Evolutionary conservation across 64 coral and sea anemone genomes (phyloP).

Genomic region (Actinia tenebrosa): DNA sequence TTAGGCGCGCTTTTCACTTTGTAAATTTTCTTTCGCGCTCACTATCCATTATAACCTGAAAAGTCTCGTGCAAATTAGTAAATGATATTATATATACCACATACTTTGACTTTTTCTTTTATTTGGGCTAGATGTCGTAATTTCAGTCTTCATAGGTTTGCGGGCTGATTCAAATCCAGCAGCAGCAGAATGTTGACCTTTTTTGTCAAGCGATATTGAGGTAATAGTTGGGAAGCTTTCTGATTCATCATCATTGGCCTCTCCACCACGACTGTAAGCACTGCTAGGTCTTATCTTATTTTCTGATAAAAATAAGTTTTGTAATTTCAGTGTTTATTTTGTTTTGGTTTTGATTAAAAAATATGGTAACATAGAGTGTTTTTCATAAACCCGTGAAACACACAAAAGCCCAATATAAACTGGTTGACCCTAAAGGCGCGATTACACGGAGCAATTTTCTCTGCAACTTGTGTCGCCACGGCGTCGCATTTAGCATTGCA

Average conservation of each 20-base stretch:
- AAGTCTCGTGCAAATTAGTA: too few species aligned
- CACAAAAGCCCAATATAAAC: too few species aligned
- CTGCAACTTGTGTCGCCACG: too few species aligned
- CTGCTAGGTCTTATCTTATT: not conserved
- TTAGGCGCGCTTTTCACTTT: too few species aligned
- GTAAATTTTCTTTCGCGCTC: too few species aligned
- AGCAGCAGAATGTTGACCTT: not conserved
- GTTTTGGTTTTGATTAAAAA: too few species aligned
- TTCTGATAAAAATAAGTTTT: not conserved
- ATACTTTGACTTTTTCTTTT: not conserved
- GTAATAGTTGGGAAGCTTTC: conserved; percentile 68
- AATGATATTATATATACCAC: not conserved
- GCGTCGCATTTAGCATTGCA: too few species aligned
- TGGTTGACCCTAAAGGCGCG: too few species aligned
- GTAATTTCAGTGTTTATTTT: not conserved
- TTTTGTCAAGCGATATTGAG: not conserved
- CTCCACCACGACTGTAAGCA: not conserved
- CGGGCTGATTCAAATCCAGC: not conserved
- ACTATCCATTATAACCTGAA: too few species aligned
- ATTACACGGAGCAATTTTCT: too few species aligned
- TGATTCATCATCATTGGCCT: conserved; percentile 13
- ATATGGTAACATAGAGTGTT: too few species aligned
- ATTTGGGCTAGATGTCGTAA: not conserved
- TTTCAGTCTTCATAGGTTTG: not conserved
- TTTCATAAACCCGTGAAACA: too few species aligned